Base-by-base conservation (phyloP, 2,797 vertebrate genomes). In the Molothrus ater region DNA sequence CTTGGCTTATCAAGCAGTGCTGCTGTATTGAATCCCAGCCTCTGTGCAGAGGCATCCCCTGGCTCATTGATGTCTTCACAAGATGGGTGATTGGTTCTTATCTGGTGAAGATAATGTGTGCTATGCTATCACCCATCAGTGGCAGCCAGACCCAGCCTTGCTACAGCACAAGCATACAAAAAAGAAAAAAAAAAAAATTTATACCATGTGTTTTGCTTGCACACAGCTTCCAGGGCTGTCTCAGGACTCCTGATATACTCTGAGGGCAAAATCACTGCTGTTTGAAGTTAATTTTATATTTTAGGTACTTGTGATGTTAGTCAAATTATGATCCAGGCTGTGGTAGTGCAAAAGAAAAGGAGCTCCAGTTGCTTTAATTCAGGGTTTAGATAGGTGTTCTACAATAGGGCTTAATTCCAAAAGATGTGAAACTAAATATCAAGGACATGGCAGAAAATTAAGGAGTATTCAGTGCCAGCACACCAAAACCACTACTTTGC, bases 291-390 rank as follows among this genome's bases (percentile, higher is more conserved):
- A 68, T 92, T 87, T 83, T 85, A 8, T 90, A 34, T 40, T 84
- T 88, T 47, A 59, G 53, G 56, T 82, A 47, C 48, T 90, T 61
- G 45, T 68, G 79, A 36, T 65, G 48, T 43, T 48, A 80, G 70
- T 73, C 36, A 88, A 48, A 61, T 90, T 68, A 32, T 12, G 32
- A 60, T 86, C 11, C 61, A 79, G 64, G 60, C 68, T 71, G 29
- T 3, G 3, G 53, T 50, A 64, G 43, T 76, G 68, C 70, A 43
- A 81, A 64, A 86, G 80, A 56, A 47, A 90, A 90, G 36, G 80
- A 90, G 19, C 34, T 86, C 54, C 53, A 65, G 56, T 76, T 53
- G 88, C 43, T 92, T 92, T 82, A 84, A 80, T 61, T 84, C 24
- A 47, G 47, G 60, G 45, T 64, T 93, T 86, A 54, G 68, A 64